phyloP scores from a whole-genome alignment of 2,113 vertebrate species.

The Pyrgilauda ruficollis region DNA sequence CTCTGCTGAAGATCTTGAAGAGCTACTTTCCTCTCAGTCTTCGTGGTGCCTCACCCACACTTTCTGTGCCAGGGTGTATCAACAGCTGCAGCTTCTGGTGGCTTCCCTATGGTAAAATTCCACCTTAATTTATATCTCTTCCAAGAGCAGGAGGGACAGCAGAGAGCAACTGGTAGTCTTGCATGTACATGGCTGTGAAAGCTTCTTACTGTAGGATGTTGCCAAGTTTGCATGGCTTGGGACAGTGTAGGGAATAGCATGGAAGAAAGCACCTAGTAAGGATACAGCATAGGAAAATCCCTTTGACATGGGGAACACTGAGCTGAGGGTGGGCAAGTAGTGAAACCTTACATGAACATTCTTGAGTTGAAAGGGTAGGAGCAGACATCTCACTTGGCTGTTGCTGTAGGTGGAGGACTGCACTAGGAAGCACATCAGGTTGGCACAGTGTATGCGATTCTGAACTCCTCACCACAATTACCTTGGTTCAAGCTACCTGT shows the following conservation, averaged over 20 bases:
- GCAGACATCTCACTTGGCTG: fast-evolving
- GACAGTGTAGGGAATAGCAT: background rate
- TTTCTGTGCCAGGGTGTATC: background rate
- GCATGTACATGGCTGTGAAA: fast-evolving
- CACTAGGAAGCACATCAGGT: fast-evolving
- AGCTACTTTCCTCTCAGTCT: background rate
- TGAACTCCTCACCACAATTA: background rate
- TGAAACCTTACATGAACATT: background rate
- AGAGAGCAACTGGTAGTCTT: background rate
- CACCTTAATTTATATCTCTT: background rate
- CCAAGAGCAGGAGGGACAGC: background rate
- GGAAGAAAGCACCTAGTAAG: fast-evolving
- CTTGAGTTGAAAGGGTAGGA: background rate
- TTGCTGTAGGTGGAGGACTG: background rate
- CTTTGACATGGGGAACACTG: background rate
- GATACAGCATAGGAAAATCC: background rate
- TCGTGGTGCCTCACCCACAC: background rate
- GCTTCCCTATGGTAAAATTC: background rate
- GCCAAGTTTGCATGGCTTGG: background rate
- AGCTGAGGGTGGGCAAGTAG: background rate
- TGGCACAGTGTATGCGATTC: background rate
- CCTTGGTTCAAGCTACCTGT: background rate
- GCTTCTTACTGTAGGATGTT: background rate
- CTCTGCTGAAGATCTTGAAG: background rate
- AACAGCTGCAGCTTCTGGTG: background rate